phyloP scores from a whole-genome alignment of 2,113 vertebrate species.

The Lates calcarifer region DNA sequence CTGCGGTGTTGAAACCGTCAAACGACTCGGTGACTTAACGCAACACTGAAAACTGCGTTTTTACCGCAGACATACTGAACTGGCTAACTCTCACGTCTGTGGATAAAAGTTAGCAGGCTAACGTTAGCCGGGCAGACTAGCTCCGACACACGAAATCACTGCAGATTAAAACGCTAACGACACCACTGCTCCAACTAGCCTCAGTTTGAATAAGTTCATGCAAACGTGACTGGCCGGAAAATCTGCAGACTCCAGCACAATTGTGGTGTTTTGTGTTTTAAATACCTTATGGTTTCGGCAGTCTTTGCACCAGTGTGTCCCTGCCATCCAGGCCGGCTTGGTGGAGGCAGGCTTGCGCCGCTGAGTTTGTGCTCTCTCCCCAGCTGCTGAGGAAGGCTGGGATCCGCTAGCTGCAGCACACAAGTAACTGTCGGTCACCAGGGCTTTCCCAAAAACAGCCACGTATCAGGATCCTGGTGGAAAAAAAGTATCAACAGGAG shows the following conservation, averaged over 20 bases:
- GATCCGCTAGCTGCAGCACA: slow-evolving; percentile 27
- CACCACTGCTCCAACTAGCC: slow-evolving; percentile 1
- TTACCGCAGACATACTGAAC: background rate
- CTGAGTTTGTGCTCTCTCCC: slow-evolving; percentile 38
- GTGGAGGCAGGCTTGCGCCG: slow-evolving; percentile 39
- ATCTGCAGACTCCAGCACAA: fast-evolving
- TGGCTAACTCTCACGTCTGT: background rate
- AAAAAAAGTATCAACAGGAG: slow-evolving; percentile 16
- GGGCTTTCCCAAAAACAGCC: slow-evolving; percentile 76
- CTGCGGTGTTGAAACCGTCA: too few species aligned
- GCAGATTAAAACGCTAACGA: slow-evolving; percentile 15
- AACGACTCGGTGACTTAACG: background rate
- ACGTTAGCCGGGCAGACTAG: slow-evolving; percentile 57
- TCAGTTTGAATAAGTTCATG: slow-evolving; percentile 23
- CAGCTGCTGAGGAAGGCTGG: slow-evolving; percentile 43
- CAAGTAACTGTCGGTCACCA: background rate
- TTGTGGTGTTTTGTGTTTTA: background rate
- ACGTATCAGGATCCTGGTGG: slow-evolving; percentile 81
- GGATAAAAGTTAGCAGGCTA: slow-evolving; percentile 57
- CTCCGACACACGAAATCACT: slow-evolving; percentile 41
- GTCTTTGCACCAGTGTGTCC: slow-evolving; percentile 84
- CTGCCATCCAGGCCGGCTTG: slow-evolving; percentile 91
- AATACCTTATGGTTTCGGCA: slow-evolving; percentile 77
- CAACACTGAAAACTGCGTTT: background rate
- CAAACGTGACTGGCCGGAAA: background rate